phyloP scores from a whole-genome alignment of 1,140 invertebrate genomes.

The Himalopsyche phryganea region DNA sequence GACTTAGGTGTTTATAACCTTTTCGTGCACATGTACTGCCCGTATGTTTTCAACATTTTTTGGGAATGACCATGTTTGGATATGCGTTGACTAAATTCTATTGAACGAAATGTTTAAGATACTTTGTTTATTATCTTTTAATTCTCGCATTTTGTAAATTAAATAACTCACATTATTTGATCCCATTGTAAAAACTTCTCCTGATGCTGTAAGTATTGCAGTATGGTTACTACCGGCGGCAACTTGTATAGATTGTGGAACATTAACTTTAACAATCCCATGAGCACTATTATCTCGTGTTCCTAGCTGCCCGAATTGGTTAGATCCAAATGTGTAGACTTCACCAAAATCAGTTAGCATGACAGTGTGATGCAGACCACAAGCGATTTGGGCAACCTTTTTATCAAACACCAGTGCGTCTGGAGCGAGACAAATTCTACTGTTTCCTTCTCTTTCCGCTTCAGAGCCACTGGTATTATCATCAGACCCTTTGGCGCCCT shows the following conservation, averaged over 20 bases:
- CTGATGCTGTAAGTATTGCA: conserved; percentile 82
- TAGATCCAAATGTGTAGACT: conserved; percentile 90
- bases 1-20: too few relatives aligned
- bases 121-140: too few relatives aligned
- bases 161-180: conserved; percentile 80
- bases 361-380: conserved; percentile 85
- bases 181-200: conserved; percentile 92
- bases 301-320: conserved; percentile 91
- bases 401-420: conserved; percentile 47
- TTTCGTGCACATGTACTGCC: too few relatives aligned
- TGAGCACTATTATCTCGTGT: conserved; percentile 77
- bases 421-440: conserved; percentile 60
- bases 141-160: too few relatives aligned
- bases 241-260: conserved; percentile 70
- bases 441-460: neutral
- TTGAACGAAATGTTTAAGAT: too few relatives aligned
- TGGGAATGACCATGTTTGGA: too few relatives aligned
- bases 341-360: conserved; percentile 56
- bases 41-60: too few relatives aligned
- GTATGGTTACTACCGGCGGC: conserved; percentile 95
- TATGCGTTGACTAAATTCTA: too few relatives aligned
- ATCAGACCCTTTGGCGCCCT: conserved; percentile 6
- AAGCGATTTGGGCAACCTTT: conserved; percentile 77
- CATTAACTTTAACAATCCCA: conserved; percentile 70
- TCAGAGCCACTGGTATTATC: conserved; percentile 20